A percentile compares a stretch with the other conserved stretches of the same genome.
phyloP scores from a whole-genome alignment of 2,797 vertebrate genomes.

The Crocodylus rhombifer region DNA sequence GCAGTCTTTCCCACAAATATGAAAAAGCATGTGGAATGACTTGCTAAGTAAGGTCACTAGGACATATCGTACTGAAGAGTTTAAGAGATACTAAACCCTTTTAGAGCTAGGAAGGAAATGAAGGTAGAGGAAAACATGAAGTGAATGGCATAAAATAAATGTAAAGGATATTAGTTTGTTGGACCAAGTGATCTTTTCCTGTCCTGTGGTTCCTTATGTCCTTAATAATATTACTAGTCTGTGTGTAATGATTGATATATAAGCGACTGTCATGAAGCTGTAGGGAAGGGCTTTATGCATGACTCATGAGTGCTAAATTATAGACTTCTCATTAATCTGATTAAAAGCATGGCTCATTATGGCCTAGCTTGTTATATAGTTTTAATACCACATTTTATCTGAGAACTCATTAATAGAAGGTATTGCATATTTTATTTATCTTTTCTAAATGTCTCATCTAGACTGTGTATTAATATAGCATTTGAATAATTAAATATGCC shows the following conservation, averaged over 20 bases:
- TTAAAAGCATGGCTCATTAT: conserved; percentile 76
- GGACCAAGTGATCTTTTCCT: conserved; percentile 46
- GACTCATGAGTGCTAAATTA: conserved; percentile 75
- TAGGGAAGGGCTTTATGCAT: conserved; percentile 73
- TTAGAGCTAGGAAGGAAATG: not conserved
- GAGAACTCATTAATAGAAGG: conserved; percentile 49
- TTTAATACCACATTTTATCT: conserved; percentile 66
- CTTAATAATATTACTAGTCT: conserved; percentile 47
- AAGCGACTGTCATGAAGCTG: conserved; percentile 70
- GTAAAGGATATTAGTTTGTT: not conserved
- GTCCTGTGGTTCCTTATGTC: conserved; percentile 56
- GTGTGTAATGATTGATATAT: conserved; percentile 74
- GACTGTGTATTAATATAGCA: not conserved
- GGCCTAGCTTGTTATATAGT: conserved; percentile 71
- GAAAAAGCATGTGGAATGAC: not conserved
- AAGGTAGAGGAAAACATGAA: not conserved
- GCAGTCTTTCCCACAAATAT: not conserved
- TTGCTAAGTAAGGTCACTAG: not conserved
- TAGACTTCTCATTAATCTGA: conserved; percentile 79
- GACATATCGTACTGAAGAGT: not conserved
- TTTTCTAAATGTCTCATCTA: not conserved
- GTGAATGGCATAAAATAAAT: conserved; percentile 10
- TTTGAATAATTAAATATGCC: not conserved
- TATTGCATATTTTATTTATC: conserved; percentile 63
- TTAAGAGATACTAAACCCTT: not conserved